Evolutionary conservation across 2,888 invertebrate species (phyloP), one percentile per base, ranked within the genome.

Genomic region (Coelogynopora nodosa): DNA sequence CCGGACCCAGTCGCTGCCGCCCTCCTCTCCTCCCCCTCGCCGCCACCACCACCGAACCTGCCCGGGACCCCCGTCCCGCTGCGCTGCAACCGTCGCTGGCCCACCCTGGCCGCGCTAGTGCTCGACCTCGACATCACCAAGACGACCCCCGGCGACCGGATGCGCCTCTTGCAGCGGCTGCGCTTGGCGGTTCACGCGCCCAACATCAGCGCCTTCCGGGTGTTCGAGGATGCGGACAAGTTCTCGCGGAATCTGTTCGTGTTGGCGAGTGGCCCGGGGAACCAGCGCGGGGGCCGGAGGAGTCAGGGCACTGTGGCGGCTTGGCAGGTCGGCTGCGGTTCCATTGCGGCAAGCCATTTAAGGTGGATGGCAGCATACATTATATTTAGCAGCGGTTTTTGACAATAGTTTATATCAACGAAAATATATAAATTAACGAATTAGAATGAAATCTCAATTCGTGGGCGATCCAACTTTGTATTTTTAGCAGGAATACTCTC

Each of bases 21-120:
- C 5, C 74, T 74, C 2, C 74, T 13, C 2, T 10, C 74, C 23
- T n/a, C 10, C 27, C 74, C 74, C 23, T 23, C 74, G 23, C 49
- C 49, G 98, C n/a, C n/a, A n/a, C 98, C 26, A 93, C 96, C 90
- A 94, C 88, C 28, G 87, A 87, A 74, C 89, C 89, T 80, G 26
- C 31, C 31, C 26, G 86, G 49, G 13, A 86, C 23, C 18, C 84
- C 84, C 2, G 31, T 27, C 5, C 84, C 31, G 5, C 67, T 84
- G 67, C 26, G 67, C 2, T 84, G 84, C 67, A 84, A 84, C 84
- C 67, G 31, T 5, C 84, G 84, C 27, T 84, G 84, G 84, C 84
- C 84, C 27, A 84, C 84, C 5, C 67, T 84, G 49, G 84, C 84
- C 0, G 84, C 84, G 2, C 31, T 84, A 23, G 67, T 84, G 5